These are phyloP conservation scores for Pseudochirops cupreus DNA, from an alignment of 2,797 vertebrate species.

Conservation along the genomic window DNA sequence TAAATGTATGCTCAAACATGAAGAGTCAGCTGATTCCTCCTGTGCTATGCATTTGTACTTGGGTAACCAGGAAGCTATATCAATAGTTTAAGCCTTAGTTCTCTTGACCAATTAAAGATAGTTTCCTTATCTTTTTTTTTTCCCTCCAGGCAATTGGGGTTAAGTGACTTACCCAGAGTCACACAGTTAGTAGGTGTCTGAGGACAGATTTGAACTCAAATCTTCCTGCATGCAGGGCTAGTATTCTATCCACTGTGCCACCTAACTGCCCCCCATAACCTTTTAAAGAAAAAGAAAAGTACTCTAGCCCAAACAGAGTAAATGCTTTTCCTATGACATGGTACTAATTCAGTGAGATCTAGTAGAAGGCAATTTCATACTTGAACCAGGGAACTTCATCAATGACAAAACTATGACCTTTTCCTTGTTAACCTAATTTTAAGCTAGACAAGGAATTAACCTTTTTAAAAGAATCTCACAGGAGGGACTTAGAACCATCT, in stretches of 20 bases:
- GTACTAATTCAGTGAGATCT: background rate
- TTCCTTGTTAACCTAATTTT: constrained; percentile 1
- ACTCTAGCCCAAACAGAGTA: background rate
- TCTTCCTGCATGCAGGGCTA: background rate
- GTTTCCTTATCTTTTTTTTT: background rate
- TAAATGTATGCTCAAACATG: background rate
- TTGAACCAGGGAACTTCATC: background rate
- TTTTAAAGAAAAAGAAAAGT: too few species aligned
- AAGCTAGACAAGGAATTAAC: background rate
- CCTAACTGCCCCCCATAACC: background rate
- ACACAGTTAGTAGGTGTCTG: background rate
- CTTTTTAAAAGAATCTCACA: constrained; percentile 1
- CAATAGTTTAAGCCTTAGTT: background rate
- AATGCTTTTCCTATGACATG: background rate
- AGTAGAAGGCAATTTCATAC: background rate
- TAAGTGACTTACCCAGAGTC: background rate
- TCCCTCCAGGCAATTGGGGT: background rate
- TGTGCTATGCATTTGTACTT: background rate
- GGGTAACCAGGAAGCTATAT: background rate
- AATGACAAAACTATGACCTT: background rate
- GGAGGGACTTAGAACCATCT: background rate
- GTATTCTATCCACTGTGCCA: background rate
- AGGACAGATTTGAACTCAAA: background rate
- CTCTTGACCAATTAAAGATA: background rate
- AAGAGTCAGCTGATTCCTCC: background rate